These are phyloP conservation scores for Telenomus remus DNA, from an alignment of 1,140 invertebrate genomes.

Conservation along the genomic window DNA sequence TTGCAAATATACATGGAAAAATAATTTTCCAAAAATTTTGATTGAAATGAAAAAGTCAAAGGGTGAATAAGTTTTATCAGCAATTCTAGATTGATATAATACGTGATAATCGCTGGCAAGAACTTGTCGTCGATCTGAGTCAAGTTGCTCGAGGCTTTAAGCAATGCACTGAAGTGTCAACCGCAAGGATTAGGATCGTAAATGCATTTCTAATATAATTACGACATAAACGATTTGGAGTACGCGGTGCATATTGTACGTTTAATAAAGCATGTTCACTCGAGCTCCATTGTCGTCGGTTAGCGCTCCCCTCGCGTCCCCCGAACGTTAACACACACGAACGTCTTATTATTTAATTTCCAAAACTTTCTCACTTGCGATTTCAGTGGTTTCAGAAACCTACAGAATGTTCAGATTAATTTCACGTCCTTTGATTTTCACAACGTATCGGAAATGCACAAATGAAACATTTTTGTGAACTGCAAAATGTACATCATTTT, in stretches of 20 bases:
- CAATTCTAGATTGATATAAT: constrained; percentile 45
- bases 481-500: no score
- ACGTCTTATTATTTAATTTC: background rate
- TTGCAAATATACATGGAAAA: no score
- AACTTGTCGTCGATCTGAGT: constrained; percentile 55
- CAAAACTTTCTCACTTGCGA: no score
- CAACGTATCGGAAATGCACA: no score
- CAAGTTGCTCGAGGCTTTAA: constrained; percentile 54
- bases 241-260: constrained; percentile 52
- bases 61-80: no score
- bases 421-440: no score
- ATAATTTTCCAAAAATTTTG: no score
- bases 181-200: constrained; percentile 65
- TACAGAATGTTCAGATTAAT: no score
- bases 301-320: constrained; percentile 42
- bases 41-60: no score
- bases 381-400: no score
- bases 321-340: constrained; percentile 16
- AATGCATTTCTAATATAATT: constrained; percentile 72
- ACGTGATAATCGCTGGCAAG: constrained; percentile 49
- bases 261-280: constrained; percentile 67
- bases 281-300: constrained; percentile 45
- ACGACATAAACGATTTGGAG: constrained; percentile 64
- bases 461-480: no score
- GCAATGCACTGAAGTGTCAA: constrained; percentile 63